Evolutionary conservation across 2,888 invertebrate genomes (phyloP).

Genomic region (Mallateleia sp.): DNA sequence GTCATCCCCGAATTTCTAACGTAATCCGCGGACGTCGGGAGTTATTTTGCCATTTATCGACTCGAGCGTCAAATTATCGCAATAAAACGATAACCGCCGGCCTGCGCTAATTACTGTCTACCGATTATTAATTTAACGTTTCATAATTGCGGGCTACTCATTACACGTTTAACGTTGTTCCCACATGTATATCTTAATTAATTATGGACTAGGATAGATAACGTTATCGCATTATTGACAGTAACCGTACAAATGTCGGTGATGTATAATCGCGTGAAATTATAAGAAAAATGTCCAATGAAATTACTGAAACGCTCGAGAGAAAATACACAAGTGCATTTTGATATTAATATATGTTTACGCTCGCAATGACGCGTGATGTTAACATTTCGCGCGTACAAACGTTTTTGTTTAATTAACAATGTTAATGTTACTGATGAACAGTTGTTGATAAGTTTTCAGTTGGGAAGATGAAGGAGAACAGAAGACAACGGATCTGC

Average conservation of each 20-base stretch:
- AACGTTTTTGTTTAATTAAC: too few relatives aligned
- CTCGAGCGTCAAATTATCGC: not conserved
- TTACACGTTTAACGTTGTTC: conserved; percentile 11
- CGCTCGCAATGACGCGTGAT: not conserved
- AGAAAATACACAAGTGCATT: conserved; percentile 14
- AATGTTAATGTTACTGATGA: too few relatives aligned
- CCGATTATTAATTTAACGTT: not conserved
- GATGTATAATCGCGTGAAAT: not conserved
- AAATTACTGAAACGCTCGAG: conserved; percentile 15
- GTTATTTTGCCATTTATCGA: not conserved
- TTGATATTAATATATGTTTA: not conserved
- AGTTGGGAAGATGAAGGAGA: too few relatives aligned
- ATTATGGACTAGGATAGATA: not conserved
- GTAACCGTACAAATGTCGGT: not conserved
- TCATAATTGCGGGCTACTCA: not conserved
- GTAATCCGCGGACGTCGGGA: too few relatives aligned
- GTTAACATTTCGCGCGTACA: not conserved
- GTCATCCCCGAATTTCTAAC: not conserved
- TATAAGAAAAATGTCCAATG: conserved; percentile 11
- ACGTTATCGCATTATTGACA: conserved; percentile 11
- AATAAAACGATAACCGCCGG: not conserved
- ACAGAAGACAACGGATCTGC: too few relatives aligned
- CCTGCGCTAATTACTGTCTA: not conserved
- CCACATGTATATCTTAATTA: conserved; percentile 1
- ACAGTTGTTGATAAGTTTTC: not conserved